A percentile compares a stretch with the other conserved stretches of the same genome.
These are phyloP conservation scores for Tryphoninae sp. DNA, from an alignment of 2,888 invertebrate genomes.

Conservation along the genomic window DNA sequence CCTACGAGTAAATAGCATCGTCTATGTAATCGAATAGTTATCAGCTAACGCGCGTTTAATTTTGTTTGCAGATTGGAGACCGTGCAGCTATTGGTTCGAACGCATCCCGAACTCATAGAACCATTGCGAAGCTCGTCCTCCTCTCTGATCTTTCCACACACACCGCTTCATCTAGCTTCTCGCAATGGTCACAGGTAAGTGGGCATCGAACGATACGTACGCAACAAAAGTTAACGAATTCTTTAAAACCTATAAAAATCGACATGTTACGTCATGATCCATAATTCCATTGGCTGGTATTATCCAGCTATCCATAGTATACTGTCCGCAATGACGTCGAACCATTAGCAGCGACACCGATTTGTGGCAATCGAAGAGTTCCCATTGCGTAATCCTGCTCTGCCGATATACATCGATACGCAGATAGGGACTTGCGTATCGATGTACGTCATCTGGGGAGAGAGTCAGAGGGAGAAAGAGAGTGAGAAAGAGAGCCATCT, in stretches of 20 bases:
- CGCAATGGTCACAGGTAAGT: constrained; percentile 95
- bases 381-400: constrained; percentile 75
- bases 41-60: not conserved
- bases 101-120: constrained; percentile 91
- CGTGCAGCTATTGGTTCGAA: constrained; percentile 92
- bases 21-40: constrained; percentile 17
- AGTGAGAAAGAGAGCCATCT: not conserved
- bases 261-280: not conserved
- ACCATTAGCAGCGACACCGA: constrained; percentile 71
- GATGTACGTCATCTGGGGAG: too few species aligned
- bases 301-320: constrained; percentile 3
- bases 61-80: constrained; percentile 87
- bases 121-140: constrained; percentile 84
- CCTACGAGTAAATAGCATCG: not conserved
- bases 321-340: constrained; percentile 71
- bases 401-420: constrained; percentile 67
- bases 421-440: not conserved
- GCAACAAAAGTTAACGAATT: too few species aligned
- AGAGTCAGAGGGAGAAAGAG: too few species aligned
- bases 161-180: constrained; percentile 96
- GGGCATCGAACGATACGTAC: not conserved
- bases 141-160: constrained; percentile 86
- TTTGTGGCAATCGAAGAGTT: constrained; percentile 74
- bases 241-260: not conserved
- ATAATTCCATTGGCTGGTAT: not conserved